A percentile compares a stretch with the other conserved stretches of the same genome.
Conservation (phyloP, 2,113 vertebrate species). For the Pitta sordida region DNA sequence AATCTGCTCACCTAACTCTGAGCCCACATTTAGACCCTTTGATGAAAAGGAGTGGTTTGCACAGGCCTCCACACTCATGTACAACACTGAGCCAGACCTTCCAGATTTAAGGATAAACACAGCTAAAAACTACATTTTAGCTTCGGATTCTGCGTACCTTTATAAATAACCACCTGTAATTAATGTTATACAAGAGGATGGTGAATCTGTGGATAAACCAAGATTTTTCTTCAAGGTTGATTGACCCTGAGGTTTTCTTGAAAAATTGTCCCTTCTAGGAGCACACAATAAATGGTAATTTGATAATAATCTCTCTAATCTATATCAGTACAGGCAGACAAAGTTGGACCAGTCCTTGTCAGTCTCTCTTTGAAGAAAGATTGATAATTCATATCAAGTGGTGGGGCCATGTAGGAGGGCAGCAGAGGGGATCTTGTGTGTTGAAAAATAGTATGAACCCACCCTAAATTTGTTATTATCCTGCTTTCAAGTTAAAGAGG, state of each 20-base stretch:
- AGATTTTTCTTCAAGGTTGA: neutral
- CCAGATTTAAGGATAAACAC: neutral
- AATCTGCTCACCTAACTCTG: neutral
- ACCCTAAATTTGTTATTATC: neutral
- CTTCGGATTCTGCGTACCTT: neutral
- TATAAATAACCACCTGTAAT: neutral
- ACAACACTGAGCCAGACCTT: neutral
- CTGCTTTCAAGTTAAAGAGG: neutral
- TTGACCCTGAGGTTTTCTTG: neutral
- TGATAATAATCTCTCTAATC: neutral
- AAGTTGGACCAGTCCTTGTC: neutral
- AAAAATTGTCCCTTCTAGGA: neutral
- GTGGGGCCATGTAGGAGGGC: neutral
- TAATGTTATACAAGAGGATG: neutral
- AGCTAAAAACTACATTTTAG: neutral
- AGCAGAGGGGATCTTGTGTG: neutral
- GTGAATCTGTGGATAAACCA: neutral
- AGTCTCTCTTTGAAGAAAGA: neutral
- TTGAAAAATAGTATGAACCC: neutral
- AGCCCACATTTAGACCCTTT: neutral
- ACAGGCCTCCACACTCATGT: neutral
- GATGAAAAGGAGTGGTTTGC: neutral
- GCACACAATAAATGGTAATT: conserved; percentile 25
- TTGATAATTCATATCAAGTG: neutral
- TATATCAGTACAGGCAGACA: neutral